Percentiles rank a stretch among this genome's conserved stretches.
Evolutionary conservation across 1,140 invertebrate genomes (phyloP).

Genomic region (Musca domestica): DNA sequence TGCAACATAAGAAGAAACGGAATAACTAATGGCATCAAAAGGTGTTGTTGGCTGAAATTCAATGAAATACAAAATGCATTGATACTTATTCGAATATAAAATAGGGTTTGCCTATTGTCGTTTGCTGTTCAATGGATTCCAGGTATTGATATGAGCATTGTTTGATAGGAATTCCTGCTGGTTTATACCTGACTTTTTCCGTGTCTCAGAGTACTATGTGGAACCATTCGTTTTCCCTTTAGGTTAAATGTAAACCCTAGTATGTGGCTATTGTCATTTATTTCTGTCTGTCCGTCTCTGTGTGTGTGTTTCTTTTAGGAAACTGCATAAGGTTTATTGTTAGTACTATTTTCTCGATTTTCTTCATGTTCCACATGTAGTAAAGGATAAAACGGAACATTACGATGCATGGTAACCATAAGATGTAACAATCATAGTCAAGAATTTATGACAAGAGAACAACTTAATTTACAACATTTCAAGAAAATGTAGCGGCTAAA

Average conservation of each 20-base stretch:
- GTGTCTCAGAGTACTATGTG: not conserved
- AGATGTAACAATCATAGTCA: constrained; percentile 10
- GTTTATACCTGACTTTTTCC: constrained; percentile 9
- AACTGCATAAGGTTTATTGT: too few relatives aligned
- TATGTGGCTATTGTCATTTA: not conserved
- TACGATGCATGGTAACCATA: too few relatives aligned
- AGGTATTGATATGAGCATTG: constrained; percentile 3
- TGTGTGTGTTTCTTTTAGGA: not conserved
- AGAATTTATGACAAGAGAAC: constrained; percentile 15
- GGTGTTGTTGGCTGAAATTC: not conserved
- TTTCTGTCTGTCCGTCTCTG: not conserved
- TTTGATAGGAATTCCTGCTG: constrained; percentile 1
- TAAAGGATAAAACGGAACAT: constrained; percentile 4
- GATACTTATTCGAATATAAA: not conserved
- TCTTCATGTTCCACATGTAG: not conserved
- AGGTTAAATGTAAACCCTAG: not conserved
- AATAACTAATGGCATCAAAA: not conserved
- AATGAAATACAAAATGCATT: not conserved
- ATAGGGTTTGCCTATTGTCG: not conserved
- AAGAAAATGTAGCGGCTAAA: not conserved
- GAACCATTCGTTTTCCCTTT: not conserved
- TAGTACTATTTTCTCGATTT: not conserved
- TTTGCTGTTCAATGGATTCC: not conserved
- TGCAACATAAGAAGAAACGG: too few relatives aligned
- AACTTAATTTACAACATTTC: constrained; percentile 12